phyloP scores from a whole-genome alignment of 2,113 vertebrate genomes.

The Zingel zingel region DNA sequence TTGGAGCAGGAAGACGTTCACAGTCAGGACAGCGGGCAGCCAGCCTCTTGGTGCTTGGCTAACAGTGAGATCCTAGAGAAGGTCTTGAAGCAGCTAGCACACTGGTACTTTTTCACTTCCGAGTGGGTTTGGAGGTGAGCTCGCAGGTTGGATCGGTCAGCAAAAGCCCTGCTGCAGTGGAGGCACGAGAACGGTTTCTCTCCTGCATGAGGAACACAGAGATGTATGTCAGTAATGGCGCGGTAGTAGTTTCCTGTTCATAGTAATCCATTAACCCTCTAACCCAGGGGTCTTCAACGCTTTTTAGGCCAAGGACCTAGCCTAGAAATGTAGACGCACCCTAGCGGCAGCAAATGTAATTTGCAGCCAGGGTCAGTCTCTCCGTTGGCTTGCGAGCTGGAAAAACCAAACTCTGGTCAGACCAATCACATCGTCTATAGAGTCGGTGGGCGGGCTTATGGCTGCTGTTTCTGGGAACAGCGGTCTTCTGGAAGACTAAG shows the following conservation, averaged over 20 bases:
- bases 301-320: no score
- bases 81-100: constrained; percentile 52
- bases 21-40: constrained; percentile 42
- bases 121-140: constrained; percentile 64
- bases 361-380: no score
- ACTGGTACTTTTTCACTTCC: constrained; percentile 57
- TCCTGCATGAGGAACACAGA: constrained; percentile 29
- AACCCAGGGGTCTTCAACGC: no score
- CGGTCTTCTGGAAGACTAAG: no score
- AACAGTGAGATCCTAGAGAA: constrained; percentile 64
- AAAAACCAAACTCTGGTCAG: no score
- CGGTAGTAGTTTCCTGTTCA: neutral
- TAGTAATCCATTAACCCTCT: neutral
- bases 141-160: constrained; percentile 58
- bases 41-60: constrained; percentile 53
- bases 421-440: no score
- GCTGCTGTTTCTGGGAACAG: no score
- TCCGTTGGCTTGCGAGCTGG: no score
- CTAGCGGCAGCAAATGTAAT: no score
- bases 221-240: neutral
- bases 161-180: constrained; percentile 58
- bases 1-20: neutral
- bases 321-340: no score
- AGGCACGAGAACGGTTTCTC: constrained; percentile 60
- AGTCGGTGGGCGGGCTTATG: no score